phyloP scores from a whole-genome alignment of 1,140 invertebrate species.

The Marisa cornuarietis region DNA sequence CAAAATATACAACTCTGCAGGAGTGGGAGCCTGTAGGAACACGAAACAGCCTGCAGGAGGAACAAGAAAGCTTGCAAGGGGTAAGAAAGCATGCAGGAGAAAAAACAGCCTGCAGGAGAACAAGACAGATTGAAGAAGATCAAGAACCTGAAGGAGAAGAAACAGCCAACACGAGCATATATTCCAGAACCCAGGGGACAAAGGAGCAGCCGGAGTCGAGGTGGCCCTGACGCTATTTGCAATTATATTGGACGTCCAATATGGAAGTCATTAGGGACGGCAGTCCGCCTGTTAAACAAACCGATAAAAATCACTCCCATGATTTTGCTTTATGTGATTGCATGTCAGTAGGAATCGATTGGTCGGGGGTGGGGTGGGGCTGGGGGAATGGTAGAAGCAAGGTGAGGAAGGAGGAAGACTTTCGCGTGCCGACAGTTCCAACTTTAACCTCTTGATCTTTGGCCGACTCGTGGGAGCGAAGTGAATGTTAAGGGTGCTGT shows the following conservation, averaged over 20 bases:
- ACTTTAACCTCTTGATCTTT: not conserved
- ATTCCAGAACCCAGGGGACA: not conserved
- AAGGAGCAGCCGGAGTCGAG: not conserved
- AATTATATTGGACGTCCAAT: conserved; percentile 34
- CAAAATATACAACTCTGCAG: no score
- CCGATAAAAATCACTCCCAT: conserved; percentile 7
- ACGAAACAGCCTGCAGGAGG: no score
- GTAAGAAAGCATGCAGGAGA: no score
- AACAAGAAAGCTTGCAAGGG: no score
- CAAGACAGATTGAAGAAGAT: no score
- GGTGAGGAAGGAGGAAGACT: not conserved
- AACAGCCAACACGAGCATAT: not conserved
- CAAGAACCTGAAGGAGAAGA: no score
- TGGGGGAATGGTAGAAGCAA: not conserved
- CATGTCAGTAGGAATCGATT: not conserved
- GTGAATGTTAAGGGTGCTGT: no score
- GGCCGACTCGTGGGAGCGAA: no score
- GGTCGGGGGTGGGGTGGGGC: no score
- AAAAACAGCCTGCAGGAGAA: no score
- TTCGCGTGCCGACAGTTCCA: not conserved
- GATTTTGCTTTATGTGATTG: conserved; percentile 26
- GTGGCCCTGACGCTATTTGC: conserved; percentile 25
- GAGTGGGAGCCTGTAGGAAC: no score
- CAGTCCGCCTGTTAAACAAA: conserved; percentile 20
- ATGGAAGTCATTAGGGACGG: conserved; percentile 17